These are phyloP conservation scores for Mus spretus DNA, from an alignment of 2,797 vertebrate species.

Conservation along the genomic window DNA sequence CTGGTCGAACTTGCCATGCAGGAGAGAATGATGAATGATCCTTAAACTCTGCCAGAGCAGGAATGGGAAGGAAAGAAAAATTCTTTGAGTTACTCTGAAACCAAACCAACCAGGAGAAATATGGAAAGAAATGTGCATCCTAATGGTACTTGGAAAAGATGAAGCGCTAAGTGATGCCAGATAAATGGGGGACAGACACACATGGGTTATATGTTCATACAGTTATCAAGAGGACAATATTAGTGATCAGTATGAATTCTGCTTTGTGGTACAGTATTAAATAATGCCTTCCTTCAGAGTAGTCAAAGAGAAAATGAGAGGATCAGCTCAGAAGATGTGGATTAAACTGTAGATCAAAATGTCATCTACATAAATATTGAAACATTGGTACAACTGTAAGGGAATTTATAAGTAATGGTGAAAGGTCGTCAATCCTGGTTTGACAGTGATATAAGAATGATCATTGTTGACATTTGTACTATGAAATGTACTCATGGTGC, in stretches of 20 bases:
- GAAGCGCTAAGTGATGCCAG: background rate
- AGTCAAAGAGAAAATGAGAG: background rate
- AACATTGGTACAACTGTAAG: slow-evolving; percentile 5
- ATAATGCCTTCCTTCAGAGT: background rate
- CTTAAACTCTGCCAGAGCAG: background rate
- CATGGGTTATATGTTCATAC: background rate
- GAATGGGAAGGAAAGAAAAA: background rate
- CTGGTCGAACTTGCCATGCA: background rate
- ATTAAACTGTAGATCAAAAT: background rate
- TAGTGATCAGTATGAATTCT: background rate
- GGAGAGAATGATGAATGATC: background rate
- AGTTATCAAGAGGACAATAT: background rate
- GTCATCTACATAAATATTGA: background rate
- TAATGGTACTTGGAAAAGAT: background rate
- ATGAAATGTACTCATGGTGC: background rate
- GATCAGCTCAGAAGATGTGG: background rate
- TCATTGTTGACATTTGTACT: background rate
- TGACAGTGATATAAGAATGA: slow-evolving; percentile 28
- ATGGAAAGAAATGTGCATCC: background rate
- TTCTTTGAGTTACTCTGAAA: background rate
- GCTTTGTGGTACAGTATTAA: background rate
- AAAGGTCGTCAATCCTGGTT: background rate
- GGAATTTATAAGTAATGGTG: background rate
- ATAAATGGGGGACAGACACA: background rate
- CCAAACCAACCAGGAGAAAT: background rate